These are phyloP conservation scores for Troides aeacus DNA, from an alignment of 2,888 invertebrate species.

Conservation along the genomic window DNA sequence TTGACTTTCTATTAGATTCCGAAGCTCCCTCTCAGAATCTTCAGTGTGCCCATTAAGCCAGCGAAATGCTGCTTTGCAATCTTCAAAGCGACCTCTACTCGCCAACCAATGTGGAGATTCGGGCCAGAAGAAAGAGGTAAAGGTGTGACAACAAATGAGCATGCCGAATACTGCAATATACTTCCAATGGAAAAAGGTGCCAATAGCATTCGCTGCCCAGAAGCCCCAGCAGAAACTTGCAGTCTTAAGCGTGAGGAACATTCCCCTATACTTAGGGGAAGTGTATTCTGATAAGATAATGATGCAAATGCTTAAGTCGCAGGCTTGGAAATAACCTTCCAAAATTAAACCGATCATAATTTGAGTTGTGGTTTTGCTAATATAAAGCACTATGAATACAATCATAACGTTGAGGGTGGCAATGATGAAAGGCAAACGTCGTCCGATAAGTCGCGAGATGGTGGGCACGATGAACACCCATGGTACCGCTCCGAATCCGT, in stretches of 20 bases:
- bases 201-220: slow-evolving; percentile 53
- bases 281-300: slow-evolving; percentile 51
- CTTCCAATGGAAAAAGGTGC: slow-evolving; percentile 52
- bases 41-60: slow-evolving; percentile 48
- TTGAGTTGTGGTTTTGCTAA: slow-evolving; percentile 43
- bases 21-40: slow-evolving; percentile 45
- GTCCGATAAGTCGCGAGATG: slow-evolving; percentile 38
- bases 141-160: slow-evolving; percentile 37
- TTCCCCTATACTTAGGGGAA: slow-evolving; percentile 49
- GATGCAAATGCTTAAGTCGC: slow-evolving; percentile 5
- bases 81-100: slow-evolving; percentile 48
- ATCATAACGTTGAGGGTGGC: slow-evolving; percentile 35
- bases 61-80: slow-evolving; percentile 38
- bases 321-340: slow-evolving; percentile 37
- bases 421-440: slow-evolving; percentile 36
- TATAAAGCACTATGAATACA: slow-evolving; percentile 47
- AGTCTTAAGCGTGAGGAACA: slow-evolving; percentile 51
- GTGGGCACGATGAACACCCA: slow-evolving; percentile 39
- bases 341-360: slow-evolving; percentile 47
- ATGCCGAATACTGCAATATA: slow-evolving; percentile 45
- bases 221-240: slow-evolving; percentile 54
- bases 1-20: slow-evolving; percentile 38
- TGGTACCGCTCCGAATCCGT: slow-evolving; percentile 37
- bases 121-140: slow-evolving; percentile 42
- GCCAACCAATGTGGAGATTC: slow-evolving; percentile 57